Conservation (phyloP, 2,113 vertebrate genomes). For the Cynocephalus volans region DNA sequence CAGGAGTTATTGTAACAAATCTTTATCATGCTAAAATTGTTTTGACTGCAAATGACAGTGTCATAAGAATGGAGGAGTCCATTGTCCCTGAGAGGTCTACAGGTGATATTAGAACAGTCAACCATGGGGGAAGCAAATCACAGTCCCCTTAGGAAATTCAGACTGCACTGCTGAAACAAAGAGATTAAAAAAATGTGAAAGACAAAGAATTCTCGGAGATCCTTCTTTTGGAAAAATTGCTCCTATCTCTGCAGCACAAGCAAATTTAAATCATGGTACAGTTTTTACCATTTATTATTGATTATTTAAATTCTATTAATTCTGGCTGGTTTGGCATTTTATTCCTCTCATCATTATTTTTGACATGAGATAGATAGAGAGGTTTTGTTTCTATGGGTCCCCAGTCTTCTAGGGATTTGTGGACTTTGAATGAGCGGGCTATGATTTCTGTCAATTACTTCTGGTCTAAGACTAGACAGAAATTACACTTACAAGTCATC, state of each 20-base stretch:
- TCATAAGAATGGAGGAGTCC: constrained; percentile 30
- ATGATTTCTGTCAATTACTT: constrained; percentile 66
- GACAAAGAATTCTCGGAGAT: constrained; percentile 17
- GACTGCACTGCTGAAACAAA: constrained; percentile 59
- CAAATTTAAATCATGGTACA: background rate
- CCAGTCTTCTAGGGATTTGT: constrained; percentile 24
- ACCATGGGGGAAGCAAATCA: background rate
- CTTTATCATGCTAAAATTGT: constrained; percentile 76
- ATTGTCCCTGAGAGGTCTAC: constrained; percentile 63
- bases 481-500: background rate
- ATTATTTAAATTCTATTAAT: constrained; percentile 69
- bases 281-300: background rate
- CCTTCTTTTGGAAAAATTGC: constrained; percentile 37
- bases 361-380: background rate
- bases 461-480: constrained; percentile 15
- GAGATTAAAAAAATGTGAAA: constrained; percentile 24
- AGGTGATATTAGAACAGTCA: constrained; percentile 70
- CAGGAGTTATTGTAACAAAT: constrained; percentile 69
- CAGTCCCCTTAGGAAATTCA: constrained; percentile 20
- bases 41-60: constrained; percentile 72
- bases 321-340: constrained; percentile 31
- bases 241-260: background rate
- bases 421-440: background rate
- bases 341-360: background rate
- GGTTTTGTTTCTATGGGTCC: constrained; percentile 24